A percentile compares a stretch with the other conserved stretches of the same genome.
phyloP scores from a whole-genome alignment of 1,140 invertebrate species.

The Aphaenogaster floridana region DNA sequence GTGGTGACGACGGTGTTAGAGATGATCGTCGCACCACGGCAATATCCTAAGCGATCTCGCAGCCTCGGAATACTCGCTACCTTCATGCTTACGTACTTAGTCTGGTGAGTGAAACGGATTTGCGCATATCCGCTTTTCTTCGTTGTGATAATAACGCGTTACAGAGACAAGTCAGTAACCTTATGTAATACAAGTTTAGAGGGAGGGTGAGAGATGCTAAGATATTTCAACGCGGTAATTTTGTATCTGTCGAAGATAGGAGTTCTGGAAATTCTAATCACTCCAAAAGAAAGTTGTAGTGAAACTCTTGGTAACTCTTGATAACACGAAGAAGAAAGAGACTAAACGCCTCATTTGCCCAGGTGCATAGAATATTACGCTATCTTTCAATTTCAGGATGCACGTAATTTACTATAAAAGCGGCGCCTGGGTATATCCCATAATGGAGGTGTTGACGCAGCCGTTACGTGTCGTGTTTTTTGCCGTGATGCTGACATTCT shows the following conservation, averaged over 20 bases:
- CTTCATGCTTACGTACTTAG: conserved; percentile 91
- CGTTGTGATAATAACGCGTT: not conserved
- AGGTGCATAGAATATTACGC: not conserved
- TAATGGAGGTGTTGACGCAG: conserved; percentile 92
- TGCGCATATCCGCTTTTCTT: not conserved
- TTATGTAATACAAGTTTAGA: not conserved
- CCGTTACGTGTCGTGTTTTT: conserved; percentile 92
- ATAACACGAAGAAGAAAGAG: not conserved
- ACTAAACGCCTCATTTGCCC: not conserved
- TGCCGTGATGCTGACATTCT: conserved; percentile 87
- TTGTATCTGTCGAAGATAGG: not conserved
- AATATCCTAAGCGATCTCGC: conserved; percentile 90
- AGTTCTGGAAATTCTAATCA: not conserved
- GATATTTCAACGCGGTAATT: not conserved
- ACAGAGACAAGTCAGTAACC: not conserved
- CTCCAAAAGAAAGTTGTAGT: not conserved
- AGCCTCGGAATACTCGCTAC: conserved; percentile 88
- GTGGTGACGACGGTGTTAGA: conserved; percentile 88
- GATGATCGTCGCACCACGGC: conserved; percentile 90
- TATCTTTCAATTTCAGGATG: conserved; percentile 86
- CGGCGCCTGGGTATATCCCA: conserved; percentile 95
- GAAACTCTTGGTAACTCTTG: not conserved
- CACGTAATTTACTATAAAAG: conserved; percentile 91
- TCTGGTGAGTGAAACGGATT: conserved; percentile 87
- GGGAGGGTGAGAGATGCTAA: not conserved